Percentiles rank a stretch among this genome's conserved stretches.
phyloP scores from a whole-genome alignment of 1,140 invertebrate genomes.

The Saccostrea glomerata region DNA sequence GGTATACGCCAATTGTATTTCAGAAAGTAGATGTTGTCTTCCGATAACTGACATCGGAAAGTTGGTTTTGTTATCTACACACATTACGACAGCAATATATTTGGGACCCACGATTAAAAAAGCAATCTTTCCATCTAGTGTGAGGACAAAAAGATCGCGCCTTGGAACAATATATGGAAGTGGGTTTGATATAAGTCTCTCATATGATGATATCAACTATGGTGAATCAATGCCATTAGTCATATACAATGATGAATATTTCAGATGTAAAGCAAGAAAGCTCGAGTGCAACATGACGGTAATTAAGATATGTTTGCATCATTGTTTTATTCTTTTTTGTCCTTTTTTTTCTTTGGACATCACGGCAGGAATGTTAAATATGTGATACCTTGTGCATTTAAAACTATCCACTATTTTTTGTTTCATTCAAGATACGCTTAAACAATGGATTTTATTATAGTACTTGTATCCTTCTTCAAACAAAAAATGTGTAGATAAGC shows the following conservation, averaged over 20 bases:
- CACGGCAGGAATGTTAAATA: too few species aligned
- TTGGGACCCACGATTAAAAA: not conserved
- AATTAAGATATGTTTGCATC: too few species aligned
- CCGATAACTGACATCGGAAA: not conserved
- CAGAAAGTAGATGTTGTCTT: too few species aligned
- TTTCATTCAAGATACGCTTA: too few species aligned
- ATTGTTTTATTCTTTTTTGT: too few species aligned
- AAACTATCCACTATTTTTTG: too few species aligned
- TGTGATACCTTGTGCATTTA: too few species aligned
- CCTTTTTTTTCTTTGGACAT: too few species aligned
- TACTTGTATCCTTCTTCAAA: too few species aligned
- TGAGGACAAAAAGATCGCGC: not conserved
- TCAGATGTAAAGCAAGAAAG: not conserved
- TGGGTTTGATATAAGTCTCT: not conserved
- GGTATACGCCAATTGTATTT: too few species aligned
- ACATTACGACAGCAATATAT: not conserved
- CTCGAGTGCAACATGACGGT: not conserved
- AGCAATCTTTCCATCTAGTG: not conserved
- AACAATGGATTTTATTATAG: too few species aligned
- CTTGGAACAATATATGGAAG: not conserved
- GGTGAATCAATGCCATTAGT: not conserved
- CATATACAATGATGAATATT: not conserved
- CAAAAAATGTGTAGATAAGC: too few species aligned
- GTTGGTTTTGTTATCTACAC: not conserved
- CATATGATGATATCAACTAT: not conserved